Base-by-base conservation (phyloP, 2,888 invertebrate genomes). In the Ceraclea dissimilis region DNA sequence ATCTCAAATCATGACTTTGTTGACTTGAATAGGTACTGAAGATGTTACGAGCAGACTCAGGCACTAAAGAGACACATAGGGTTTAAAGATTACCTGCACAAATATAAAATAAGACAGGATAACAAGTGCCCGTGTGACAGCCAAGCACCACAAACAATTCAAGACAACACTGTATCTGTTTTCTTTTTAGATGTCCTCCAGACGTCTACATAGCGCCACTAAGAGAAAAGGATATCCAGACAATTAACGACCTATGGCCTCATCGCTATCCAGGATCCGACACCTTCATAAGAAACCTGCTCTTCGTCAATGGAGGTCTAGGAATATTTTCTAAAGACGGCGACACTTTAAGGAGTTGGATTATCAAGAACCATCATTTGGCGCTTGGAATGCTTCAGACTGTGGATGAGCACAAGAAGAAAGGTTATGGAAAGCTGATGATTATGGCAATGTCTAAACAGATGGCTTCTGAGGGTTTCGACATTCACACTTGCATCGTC, bases 341-440 rank as follows among this genome's bases (percentile, higher is more conserved):
- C 52, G 53, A 69, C 52, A 63, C 66, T 56, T 60, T 74, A 46
- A 65, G 71, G 4, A 67, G 72, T 8, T 74, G 73, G 73, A 65
- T 64, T 13, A 48, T 72, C 20, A 66, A 67, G 51, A 68, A 68
- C 52, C 66, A 68, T 21, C 65, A 67, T 51, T 67, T 68, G 18
- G 68, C 67, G 11, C 51, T 72, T 33, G 68, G 67, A 19, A 62
- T 68, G 6, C 63, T 72, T 22, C 71, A 73, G 58, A 71, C 71
- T 2, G 56, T 65, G 2, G 66, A 69, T 2, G 63, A 64, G 18
- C 65, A 72, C 54, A 68, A 63, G 58, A 62, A 68, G 33, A 71
- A 67, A 58, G 72, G 73, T 19, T 72, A 71, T 60, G 73, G 67
- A 10, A 65, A 63, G 58, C 60, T 70, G n/a, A 64, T 72, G 16